Evolutionary conservation across 2,888 invertebrate genomes (phyloP), one percentile per base, ranked within the genome.

Genomic region (Phania funesta): DNA sequence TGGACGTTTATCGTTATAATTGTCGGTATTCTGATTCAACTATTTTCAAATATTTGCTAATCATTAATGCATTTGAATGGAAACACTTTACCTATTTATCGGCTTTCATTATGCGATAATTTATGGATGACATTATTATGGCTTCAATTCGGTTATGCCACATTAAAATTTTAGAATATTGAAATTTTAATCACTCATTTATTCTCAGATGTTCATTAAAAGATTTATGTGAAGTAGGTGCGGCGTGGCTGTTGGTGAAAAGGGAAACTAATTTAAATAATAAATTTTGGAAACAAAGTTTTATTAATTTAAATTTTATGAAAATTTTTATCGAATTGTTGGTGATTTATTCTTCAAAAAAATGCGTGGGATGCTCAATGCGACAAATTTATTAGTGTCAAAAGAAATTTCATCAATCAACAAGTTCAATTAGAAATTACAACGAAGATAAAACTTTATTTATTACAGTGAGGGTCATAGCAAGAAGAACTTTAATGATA

Each of bases 131-230:
- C 82, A 68, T 74, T 78, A 74, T 78, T 82, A 74, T 82, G 78
- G 70, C 58, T 75, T 78, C 60, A 67, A 74, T 78, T 74, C 41
- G 78, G 78, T 82, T 82, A 78, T 82, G 78, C 52, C 74, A 82
- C 82, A 82, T 82, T 78, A 78, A 82, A 78, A 74, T 82, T 82
- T 78, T 65, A 74, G 56, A 78, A 70, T 78, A 75, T 82, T 75
- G 44, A 82, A 82, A 65, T 82, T 71, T 76, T 70, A 58, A 58
- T 71, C 56, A 79, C 73, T 73, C 41, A 58, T 71, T 60, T 46
- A 44, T 48, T 54, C 20, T 52, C 24, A 26, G 16, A 64, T 58
- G 62, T 65, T 52, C 32, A 64, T 29, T 46, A 41, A n/a, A 26
- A 79, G 71, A 79, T 79, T 79, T 79, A 79, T 79, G 78, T 26